Evolutionary conservation across 2,113 vertebrate species (phyloP).

Genomic region (Deroptyus accipitrinus): DNA sequence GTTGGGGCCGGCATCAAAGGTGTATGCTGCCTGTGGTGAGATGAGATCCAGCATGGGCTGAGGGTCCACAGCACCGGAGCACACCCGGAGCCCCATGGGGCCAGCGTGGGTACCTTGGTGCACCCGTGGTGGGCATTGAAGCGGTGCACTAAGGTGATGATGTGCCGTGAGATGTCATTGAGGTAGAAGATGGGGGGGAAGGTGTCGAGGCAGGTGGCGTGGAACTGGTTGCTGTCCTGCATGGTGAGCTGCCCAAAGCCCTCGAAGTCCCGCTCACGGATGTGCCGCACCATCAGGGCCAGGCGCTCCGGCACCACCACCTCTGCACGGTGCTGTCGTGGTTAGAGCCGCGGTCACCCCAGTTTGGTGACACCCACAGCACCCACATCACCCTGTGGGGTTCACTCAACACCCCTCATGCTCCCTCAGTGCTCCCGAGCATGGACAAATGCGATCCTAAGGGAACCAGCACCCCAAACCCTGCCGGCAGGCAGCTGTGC

Average conservation of each 20-base stretch:
- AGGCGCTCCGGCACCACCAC: conserved; percentile 83
- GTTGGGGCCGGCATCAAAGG: conserved; percentile 94
- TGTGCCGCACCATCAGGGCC: conserved; percentile 80
- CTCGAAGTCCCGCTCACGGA: conserved; percentile 82
- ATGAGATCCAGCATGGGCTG: rapidly evolving
- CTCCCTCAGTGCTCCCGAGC: neutral
- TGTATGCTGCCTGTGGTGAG: conserved; percentile 77
- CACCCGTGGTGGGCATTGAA: conserved; percentile 83
- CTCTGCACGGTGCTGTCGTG: conserved; percentile 83
- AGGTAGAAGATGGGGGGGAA: conserved; percentile 96
- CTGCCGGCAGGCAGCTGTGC: neutral
- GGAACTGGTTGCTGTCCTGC: conserved; percentile 97
- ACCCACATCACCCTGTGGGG: neutral
- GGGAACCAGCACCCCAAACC: neutral
- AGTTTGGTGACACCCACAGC: neutral
- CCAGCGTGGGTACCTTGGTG: conserved; percentile 75
- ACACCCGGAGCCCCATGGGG: rapidly evolving
- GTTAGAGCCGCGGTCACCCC: neutral
- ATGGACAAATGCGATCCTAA: neutral
- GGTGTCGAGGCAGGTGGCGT: conserved; percentile 95
- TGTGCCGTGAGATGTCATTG: conserved; percentile 78
- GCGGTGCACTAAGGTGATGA: conserved; percentile 86
- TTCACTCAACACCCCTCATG: neutral
- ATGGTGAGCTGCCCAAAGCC: conserved; percentile 90
- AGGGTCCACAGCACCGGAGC: rapidly evolving